Conservation (phyloP, 1,140 invertebrate genomes). For the Drosophila sp. region DNA sequence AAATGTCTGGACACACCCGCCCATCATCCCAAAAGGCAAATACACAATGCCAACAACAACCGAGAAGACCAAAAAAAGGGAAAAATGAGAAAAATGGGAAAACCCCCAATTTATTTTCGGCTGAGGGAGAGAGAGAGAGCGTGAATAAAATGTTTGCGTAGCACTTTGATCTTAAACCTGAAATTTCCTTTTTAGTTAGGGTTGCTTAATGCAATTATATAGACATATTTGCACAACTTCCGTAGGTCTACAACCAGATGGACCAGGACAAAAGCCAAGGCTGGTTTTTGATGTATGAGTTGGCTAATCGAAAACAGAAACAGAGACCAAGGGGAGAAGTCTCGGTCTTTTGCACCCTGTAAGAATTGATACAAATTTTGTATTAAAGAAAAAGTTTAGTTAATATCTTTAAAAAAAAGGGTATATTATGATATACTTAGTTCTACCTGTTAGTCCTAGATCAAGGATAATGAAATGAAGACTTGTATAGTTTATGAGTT, state of each 20-base stretch:
- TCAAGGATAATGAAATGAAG: no score
- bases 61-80: conserved; percentile 14
- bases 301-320: conserved; percentile 61
- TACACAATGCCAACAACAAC: background rate
- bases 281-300: conserved; percentile 67
- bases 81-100: conserved; percentile 19
- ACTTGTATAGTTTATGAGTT: no score
- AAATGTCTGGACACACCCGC: conserved; percentile 59
- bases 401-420: no score
- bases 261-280: conserved; percentile 29
- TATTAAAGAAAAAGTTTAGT: background rate
- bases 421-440: no score
- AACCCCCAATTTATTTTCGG: conserved; percentile 35
- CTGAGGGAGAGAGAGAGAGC: conserved; percentile 29
- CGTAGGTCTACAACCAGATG: conserved; percentile 33
- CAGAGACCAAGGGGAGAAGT: conserved; percentile 17
- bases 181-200: conserved; percentile 38
- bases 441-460: no score
- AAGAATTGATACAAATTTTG: conserved; percentile 1
- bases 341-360: background rate
- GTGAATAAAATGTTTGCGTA: conserved; percentile 61
- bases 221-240: conserved; percentile 78
- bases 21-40: conserved; percentile 29
- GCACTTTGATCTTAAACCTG: conserved; percentile 69
- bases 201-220: conserved; percentile 76